phyloP scores from a whole-genome alignment of 2,888 invertebrate genomes.

The Phytoseiulus persimilis region DNA sequence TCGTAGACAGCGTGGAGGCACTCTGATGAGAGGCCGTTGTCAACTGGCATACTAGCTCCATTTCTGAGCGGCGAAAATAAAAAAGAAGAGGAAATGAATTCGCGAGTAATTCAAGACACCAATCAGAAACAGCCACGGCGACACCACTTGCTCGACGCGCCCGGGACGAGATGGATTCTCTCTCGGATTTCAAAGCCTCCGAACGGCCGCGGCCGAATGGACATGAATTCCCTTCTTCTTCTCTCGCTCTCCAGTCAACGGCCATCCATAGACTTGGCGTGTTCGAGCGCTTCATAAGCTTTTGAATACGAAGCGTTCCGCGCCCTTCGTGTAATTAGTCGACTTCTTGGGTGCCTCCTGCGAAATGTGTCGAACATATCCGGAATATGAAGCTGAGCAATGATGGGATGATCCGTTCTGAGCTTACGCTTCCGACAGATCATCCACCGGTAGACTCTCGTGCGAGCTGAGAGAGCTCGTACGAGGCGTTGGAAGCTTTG shows the following conservation, averaged over 20 bases:
- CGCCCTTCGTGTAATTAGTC: background rate
- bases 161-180: background rate
- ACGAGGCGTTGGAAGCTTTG: too few relatives aligned
- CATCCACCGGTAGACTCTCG: too few relatives aligned
- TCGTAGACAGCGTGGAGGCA: background rate
- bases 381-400: background rate
- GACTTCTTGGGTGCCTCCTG: background rate
- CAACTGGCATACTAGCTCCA: background rate
- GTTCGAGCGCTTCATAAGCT: background rate
- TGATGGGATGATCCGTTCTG: too few relatives aligned
- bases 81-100: background rate
- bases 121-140: background rate
- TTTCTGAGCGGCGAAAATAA: background rate
- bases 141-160: background rate
- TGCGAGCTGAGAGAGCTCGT: too few relatives aligned
- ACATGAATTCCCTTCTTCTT: background rate
- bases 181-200: background rate
- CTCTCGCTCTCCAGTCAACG: background rate
- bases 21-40: background rate
- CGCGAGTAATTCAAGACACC: background rate
- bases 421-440: too few relatives aligned
- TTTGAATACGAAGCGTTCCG: background rate
- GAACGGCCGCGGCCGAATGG: background rate
- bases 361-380: background rate
- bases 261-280: background rate